phyloP scores from a whole-genome alignment of 2,797 vertebrate genomes.

The Nannoperca obscura region DNA sequence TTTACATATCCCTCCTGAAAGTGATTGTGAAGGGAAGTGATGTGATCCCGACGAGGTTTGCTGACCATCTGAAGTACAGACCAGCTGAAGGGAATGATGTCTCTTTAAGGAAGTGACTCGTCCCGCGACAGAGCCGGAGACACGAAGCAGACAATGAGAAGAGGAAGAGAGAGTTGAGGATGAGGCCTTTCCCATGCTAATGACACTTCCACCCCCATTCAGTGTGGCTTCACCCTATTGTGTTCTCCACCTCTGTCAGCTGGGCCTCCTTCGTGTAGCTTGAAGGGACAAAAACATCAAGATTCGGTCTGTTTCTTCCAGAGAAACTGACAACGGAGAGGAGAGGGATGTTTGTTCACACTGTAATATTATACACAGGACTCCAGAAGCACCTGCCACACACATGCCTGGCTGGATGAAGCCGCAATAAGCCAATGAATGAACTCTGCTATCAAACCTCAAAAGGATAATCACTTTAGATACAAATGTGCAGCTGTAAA shows the following conservation, averaged over 20 bases:
- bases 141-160: conserved; percentile 54
- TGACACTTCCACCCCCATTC: conserved; percentile 66
- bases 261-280: conserved; percentile 43
- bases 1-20: not conserved
- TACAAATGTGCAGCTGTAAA: conserved; percentile 6
- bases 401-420: not conserved
- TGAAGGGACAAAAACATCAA: conserved; percentile 40
- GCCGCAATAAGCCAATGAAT: not conserved
- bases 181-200: conserved; percentile 80
- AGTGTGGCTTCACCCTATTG: conserved; percentile 48
- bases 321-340: not conserved
- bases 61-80: conserved; percentile 7
- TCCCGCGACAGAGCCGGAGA: conserved; percentile 44
- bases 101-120: conserved; percentile 60
- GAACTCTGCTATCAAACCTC: not conserved
- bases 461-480: not conserved
- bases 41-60: not conserved
- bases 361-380: conserved; percentile 5
- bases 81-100: not conserved
- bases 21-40: not conserved
- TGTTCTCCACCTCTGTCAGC: conserved; percentile 61
- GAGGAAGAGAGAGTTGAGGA: conserved; percentile 65
- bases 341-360: conserved; percentile 8
- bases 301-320: conserved; percentile 22
- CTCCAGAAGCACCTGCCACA: not conserved